phyloP scores from a whole-genome alignment of 2,113 vertebrate species.

The Siniperca knerii region DNA sequence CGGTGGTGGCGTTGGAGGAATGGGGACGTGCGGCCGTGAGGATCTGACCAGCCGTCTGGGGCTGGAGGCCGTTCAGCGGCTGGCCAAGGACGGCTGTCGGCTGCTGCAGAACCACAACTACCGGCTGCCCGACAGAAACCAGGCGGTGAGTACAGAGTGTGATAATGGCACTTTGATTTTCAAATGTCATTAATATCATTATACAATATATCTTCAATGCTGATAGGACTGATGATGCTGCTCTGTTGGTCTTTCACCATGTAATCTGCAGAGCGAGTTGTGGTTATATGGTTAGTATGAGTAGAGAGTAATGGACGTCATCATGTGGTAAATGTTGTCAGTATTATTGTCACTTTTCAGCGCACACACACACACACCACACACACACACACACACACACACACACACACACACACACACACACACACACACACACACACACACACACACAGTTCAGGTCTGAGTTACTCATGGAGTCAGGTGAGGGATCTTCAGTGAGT shows the following conservation, averaged over 20 bases:
- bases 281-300: constrained; percentile 40
- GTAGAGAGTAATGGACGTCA: constrained; percentile 59
- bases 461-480: constrained; percentile 43
- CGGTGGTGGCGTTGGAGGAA: constrained; percentile 31
- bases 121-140: constrained; percentile 86
- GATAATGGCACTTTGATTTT: neutral
- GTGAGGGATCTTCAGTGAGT: constrained; percentile 24
- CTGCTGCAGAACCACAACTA: constrained; percentile 90
- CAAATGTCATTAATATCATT: neutral
- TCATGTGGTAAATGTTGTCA: constrained; percentile 55
- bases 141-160: constrained; percentile 86
- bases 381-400: no score
- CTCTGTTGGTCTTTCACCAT: constrained; percentile 9
- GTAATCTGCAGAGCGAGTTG: constrained; percentile 42
- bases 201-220: neutral
- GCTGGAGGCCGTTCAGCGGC: constrained; percentile 93
- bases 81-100: constrained; percentile 93
- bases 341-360: constrained; percentile 47
- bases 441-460: constrained; percentile 34
- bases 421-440: constrained; percentile 32
- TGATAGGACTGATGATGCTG: constrained; percentile 2
- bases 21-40: constrained; percentile 90
- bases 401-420: neutral
- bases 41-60: constrained; percentile 87
- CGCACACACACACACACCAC: constrained; percentile 1